Conservation (phyloP, 2,888 invertebrate species). For the Xylophagus ater region DNA sequence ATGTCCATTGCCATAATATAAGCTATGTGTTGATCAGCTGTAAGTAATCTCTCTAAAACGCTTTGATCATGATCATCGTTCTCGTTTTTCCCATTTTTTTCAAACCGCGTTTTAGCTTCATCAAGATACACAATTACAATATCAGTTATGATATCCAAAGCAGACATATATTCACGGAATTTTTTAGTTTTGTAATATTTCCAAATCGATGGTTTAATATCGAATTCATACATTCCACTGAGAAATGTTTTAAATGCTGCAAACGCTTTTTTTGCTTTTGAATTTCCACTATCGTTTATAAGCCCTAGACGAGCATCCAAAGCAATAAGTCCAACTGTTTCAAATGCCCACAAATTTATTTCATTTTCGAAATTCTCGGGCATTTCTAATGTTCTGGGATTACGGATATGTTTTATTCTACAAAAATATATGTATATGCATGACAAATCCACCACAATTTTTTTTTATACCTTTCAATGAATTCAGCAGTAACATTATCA, state of each 20-base stretch:
- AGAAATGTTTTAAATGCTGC: conserved; percentile 27
- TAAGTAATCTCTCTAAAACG: conserved; percentile 51
- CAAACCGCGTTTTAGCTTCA: conserved; percentile 28
- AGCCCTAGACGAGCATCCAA: conserved; percentile 32
- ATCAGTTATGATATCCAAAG: conserved; percentile 28
- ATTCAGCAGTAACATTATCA: conserved; percentile 41
- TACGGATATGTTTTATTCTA: conserved; percentile 24
- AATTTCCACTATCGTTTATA: conserved; percentile 21
- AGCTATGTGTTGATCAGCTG: conserved; percentile 51
- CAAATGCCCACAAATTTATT: conserved; percentile 48
- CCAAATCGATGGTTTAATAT: conserved; percentile 32
- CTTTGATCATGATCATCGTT: conserved; percentile 30
- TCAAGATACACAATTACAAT: conserved; percentile 33
- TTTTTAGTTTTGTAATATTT: conserved; percentile 26
- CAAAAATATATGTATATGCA: neutral
- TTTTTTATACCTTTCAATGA: conserved; percentile 21
- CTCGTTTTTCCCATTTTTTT: conserved; percentile 7
- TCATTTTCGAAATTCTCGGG: conserved; percentile 40
- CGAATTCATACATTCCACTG: conserved; percentile 26
- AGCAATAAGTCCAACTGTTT: conserved; percentile 40
- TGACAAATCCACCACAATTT: neutral
- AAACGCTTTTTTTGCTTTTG: conserved; percentile 23
- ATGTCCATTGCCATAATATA: conserved; percentile 59
- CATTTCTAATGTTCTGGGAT: conserved; percentile 21
- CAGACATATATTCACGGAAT: conserved; percentile 27